These are phyloP conservation scores for Diplazon laetatorius DNA, from an alignment of 2,888 invertebrate genomes.

Conservation along the genomic window DNA sequence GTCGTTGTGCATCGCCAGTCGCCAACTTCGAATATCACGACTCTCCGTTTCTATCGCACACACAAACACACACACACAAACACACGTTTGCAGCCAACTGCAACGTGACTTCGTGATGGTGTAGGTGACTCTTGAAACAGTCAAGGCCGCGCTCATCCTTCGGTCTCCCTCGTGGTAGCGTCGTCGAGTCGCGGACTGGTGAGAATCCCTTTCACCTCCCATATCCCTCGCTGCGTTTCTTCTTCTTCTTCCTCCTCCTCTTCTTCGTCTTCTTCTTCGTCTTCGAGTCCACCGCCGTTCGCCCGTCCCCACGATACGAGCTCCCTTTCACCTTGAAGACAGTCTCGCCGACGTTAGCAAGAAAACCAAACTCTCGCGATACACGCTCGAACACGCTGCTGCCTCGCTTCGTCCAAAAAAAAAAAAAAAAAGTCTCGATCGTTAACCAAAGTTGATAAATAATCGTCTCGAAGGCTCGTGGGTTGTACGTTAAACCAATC, in stretches of 20 bases:
- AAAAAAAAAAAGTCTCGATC: too few relatives aligned
- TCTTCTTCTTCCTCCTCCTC: background rate
- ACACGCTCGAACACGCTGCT: conserved; percentile 38
- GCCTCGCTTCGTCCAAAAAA: too few relatives aligned
- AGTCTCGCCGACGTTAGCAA: conserved; percentile 21
- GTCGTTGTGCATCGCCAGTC: background rate
- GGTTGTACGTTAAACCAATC: too few relatives aligned
- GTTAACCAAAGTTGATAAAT: too few relatives aligned
- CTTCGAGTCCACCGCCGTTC: conserved; percentile 33
- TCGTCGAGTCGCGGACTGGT: conserved; percentile 43
- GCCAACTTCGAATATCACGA: background rate
- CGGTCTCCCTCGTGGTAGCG: conserved; percentile 57
- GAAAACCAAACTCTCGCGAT: conserved; percentile 28
- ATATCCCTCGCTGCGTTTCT: conserved; percentile 26
- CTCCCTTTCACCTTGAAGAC: conserved; percentile 63
- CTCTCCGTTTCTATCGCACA: conserved; percentile 7
- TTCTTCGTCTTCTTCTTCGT: background rate
- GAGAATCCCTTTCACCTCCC: conserved; percentile 63
- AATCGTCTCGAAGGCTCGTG: too few relatives aligned
- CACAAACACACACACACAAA: conserved; percentile 32
- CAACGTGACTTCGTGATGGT: conserved; percentile 51
- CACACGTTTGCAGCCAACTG: conserved; percentile 34
- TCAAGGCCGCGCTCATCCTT: conserved; percentile 63
- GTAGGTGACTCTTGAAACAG: conserved; percentile 61
- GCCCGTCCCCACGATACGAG: conserved; percentile 45